Base-by-base conservation (phyloP, 2,888 invertebrate species). In the Acronicta leporina region DNA sequence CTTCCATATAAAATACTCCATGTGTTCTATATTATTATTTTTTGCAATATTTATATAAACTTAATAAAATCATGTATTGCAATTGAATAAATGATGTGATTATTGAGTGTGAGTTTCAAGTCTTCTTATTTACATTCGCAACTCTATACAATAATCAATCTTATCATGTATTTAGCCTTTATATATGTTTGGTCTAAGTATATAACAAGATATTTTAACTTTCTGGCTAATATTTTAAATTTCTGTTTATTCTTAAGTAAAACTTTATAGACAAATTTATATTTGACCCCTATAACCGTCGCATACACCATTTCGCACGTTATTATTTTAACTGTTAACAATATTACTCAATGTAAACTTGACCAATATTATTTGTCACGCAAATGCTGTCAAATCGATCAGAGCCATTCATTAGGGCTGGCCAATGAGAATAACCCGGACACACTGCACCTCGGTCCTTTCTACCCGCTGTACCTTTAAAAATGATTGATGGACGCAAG, bases 391-490 rank as follows among this genome's bases (percentile, higher is more conserved):
- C 53, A 71, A 35, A 76, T 74, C 77, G 77, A 76, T 71, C 61
- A 64, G 53, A 8, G 40, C 10, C 43, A n/a, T 46, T 51, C 59
- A 59, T 82, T 81, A 81, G 81, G 80, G 16, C n/a, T 71, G 78
- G 33, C 40, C 33, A 20, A 30, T 16, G n/a, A 2, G 61, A 52
- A 47, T 87, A 82, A 87, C 86, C 84, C 77, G 82, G 72, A 83
- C 83, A 70, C 62, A 76, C 60, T 83, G 68, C 82, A 57, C 83
- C 77, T 68, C 51, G 72, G 73, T 57, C 67, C 49, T 47, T 73
- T 64, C 61, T 60, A 62, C 72, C 75, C 66, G 46, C 15, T 46
- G 16, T 38, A 43, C n/a, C n/a, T n/a, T 47, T 25, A 46, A 44
- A 15, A 41, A 77, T 77, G 70, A 73, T 73, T 68, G 68, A 77